Conservation (phyloP, 1,140 invertebrate species). For the Wiebesia pumilae region DNA sequence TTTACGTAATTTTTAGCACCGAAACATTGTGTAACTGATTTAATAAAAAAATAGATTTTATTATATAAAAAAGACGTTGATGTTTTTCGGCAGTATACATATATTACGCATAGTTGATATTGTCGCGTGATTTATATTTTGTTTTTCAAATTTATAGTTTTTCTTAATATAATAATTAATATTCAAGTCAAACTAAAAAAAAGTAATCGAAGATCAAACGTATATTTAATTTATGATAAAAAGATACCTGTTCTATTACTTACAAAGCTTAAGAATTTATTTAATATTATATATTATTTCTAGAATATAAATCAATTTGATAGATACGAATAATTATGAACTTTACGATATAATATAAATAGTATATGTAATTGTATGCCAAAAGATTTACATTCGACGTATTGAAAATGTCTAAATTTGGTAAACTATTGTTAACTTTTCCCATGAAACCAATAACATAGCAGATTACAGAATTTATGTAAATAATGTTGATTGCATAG, state of each 20-base stretch:
- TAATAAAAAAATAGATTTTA: conserved; percentile 42
- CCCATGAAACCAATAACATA: not conserved
- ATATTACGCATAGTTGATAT: not conserved
- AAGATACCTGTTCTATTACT: too few relatives aligned
- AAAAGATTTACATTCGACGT: not conserved
- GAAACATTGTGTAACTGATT: conserved; percentile 39
- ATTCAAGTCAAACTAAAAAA: too few relatives aligned
- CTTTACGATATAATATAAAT: not conserved
- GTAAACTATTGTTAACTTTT: not conserved
- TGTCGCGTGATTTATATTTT: not conserved
- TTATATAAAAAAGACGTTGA: conserved; percentile 37
- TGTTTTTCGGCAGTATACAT: not conserved
- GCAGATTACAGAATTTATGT: not conserved
- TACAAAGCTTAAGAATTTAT: too few relatives aligned
- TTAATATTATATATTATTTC: too few relatives aligned
- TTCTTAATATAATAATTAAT: not conserved
- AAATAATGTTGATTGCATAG: not conserved
- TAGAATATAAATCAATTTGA: too few relatives aligned
- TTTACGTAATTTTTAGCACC: conserved; percentile 45
- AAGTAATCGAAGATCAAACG: too few relatives aligned
- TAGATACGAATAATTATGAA: not conserved
- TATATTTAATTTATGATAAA: too few relatives aligned
- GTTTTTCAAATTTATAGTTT: not conserved
- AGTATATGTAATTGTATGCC: not conserved
- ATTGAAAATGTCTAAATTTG: not conserved